phyloP scores from a whole-genome alignment of 2,797 vertebrate species.

The Babyrousa celebensis region DNA sequence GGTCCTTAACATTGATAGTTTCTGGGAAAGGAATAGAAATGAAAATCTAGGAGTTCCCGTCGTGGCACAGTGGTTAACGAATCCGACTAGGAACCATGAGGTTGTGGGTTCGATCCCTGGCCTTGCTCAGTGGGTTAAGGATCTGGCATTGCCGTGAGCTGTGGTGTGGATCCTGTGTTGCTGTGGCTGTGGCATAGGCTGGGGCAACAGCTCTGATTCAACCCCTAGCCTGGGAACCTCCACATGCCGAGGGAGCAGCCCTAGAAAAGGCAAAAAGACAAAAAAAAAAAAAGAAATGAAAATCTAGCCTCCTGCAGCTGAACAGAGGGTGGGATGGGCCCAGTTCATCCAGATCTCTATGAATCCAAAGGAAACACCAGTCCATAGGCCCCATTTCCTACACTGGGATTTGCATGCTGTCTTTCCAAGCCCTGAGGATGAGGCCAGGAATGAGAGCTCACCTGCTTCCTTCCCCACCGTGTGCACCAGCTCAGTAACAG shows the following conservation, averaged over 20 bases:
- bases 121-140: no score
- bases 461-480: neutral
- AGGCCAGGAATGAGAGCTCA: neutral
- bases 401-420: neutral
- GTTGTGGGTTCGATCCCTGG: no score
- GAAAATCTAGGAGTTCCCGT: neutral
- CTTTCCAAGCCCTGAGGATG: rapidly evolving
- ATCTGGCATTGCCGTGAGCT: no score
- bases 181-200: no score
- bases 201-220: no score
- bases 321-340: neutral
- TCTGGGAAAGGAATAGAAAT: neutral
- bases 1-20: neutral
- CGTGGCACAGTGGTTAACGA: no score
- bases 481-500: neutral
- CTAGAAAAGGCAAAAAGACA: no score
- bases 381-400: neutral
- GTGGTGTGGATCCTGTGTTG: no score
- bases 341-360: neutral
- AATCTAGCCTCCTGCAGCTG: neutral
- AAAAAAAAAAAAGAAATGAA: neutral
- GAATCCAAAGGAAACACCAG: neutral
- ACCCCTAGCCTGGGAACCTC: no score
- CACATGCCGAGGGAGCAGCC: no score
- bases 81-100: no score